Conservation (phyloP, 2,797 vertebrate species). For the Rhodeus uyekii region DNA sequence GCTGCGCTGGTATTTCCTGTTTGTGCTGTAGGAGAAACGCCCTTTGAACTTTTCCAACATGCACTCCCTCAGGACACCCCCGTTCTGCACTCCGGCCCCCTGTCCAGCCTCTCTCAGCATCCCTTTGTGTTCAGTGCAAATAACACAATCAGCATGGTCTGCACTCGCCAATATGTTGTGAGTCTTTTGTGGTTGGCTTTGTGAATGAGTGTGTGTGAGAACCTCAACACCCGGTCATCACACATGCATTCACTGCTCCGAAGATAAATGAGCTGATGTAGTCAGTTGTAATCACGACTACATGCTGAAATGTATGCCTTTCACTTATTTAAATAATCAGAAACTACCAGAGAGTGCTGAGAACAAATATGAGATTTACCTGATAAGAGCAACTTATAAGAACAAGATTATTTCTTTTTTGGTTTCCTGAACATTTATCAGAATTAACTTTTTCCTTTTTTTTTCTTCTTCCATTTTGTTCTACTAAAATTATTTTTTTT, state of each 20-base stretch:
- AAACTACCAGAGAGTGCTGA: neutral
- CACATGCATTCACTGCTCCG: neutral
- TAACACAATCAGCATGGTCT: conserved; percentile 30
- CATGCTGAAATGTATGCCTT: neutral
- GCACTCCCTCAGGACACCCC: conserved; percentile 54
- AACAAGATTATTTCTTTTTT: too few relatives aligned
- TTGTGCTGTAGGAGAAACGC: conserved; percentile 53
- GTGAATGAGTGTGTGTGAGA: conserved; percentile 24
- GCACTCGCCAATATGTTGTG: neutral
- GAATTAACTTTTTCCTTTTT: too few relatives aligned
- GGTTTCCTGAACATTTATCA: too few relatives aligned
- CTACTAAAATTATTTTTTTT: neutral
- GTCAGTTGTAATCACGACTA: neutral
- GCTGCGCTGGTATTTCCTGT: conserved; percentile 66
- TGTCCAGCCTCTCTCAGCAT: conserved; percentile 49
- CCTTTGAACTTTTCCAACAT: conserved; percentile 62
- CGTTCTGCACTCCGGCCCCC: conserved; percentile 35
- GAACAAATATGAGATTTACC: neutral
- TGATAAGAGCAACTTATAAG: neutral
- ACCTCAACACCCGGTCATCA: conserved; percentile 30
- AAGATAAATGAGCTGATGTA: conserved; percentile 24
- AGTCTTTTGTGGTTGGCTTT: conserved; percentile 14
- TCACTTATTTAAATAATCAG: neutral
- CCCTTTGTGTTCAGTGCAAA: conserved; percentile 40
- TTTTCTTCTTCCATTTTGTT: neutral